Evolutionary conservation across 2,888 invertebrate genomes (phyloP).

Genomic region (Drosophila mulleri): DNA sequence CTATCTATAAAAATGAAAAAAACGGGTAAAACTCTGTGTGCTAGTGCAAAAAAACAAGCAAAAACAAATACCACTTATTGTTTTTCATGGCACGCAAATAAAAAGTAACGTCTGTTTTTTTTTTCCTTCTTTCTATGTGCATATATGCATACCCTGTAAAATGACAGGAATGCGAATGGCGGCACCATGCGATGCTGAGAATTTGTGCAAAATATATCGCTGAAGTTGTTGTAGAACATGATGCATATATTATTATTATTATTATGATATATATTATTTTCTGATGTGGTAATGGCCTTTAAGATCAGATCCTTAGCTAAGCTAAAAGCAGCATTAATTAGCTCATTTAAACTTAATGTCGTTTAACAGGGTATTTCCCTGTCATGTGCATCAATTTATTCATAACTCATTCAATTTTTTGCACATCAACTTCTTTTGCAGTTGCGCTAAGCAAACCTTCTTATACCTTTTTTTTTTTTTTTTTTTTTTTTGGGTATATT

Average conservation of each 20-base stretch:
- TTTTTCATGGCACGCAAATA: conserved; percentile 48
- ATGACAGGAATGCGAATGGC: too few species aligned
- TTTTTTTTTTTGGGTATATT: not conserved
- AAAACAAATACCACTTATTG: conserved; percentile 46
- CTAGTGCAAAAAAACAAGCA: not conserved
- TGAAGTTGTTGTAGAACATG: too few species aligned
- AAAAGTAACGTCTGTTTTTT: not conserved
- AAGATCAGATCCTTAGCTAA: too few species aligned
- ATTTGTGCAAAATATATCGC: too few species aligned
- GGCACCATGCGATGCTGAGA: not conserved
- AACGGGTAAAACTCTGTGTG: conserved; percentile 12
- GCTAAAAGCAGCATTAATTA: too few species aligned
- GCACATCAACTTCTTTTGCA: not conserved
- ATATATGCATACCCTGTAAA: conserved; percentile 19
- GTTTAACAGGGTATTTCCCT: not conserved
- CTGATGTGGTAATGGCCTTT: too few species aligned
- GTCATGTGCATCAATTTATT: not conserved
- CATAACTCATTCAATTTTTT: not conserved
- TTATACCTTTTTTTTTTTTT: too few species aligned
- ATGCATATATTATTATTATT: too few species aligned
- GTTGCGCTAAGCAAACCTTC: too few species aligned
- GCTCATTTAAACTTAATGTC: too few species aligned
- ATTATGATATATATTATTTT: too few species aligned
- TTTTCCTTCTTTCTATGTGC: not conserved
- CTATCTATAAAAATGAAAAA: not conserved